Base-by-base conservation (phyloP, 2,113 vertebrate species). In the Coturnix japonica region DNA sequence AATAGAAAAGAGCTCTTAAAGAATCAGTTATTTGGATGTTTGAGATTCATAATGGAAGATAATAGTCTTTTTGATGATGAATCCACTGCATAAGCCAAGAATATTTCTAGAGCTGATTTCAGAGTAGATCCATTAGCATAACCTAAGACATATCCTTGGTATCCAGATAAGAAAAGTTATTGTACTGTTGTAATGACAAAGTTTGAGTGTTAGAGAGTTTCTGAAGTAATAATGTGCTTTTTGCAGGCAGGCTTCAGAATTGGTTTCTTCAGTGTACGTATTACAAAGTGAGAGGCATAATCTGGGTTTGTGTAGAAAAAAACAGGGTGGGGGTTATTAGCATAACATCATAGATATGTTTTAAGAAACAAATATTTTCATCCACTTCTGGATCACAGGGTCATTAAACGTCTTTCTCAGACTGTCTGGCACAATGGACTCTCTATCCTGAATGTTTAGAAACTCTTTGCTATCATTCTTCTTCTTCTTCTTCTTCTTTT, bases 11-110 rank as follows among this genome's bases (percentile, higher is more conserved):
- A 82, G 59, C 74, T 95, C 79, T 92, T 80, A 85, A 87, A 87
- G 60, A 95, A 94, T 67, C 72, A 15, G 71, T 91, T 92, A 60
- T 64, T 28, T 43, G 76, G 84, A 82, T 64, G 1, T 92, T 95
- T 80, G 87, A 67, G 73, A 96, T 92, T 95, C 81, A 74, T 95
- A 92, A 82, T 88, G 76, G 47, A 51, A 82, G 87, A 83, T 95
- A 95, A 94, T 88, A 61, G 80, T 87, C 72, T 93, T 96, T 96
- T 94, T 89, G 67, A 91, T 91, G 67, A 87, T 93, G 81, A 95
- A 85, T 82, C 60, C 79, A 71, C 47, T 80, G 12, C 71, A 89
- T 89, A 87, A 91, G 89, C 87, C 94, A 93, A 92, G 35, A 87
- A 91, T 89, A 92, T 95, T 92, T 96, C 60, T 85, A 92, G 75